Percentiles rank a stretch among this genome's conserved stretches.
Evolutionary conservation across 1,140 invertebrate species (phyloP).

Genomic region (Euborellia annulipes): DNA sequence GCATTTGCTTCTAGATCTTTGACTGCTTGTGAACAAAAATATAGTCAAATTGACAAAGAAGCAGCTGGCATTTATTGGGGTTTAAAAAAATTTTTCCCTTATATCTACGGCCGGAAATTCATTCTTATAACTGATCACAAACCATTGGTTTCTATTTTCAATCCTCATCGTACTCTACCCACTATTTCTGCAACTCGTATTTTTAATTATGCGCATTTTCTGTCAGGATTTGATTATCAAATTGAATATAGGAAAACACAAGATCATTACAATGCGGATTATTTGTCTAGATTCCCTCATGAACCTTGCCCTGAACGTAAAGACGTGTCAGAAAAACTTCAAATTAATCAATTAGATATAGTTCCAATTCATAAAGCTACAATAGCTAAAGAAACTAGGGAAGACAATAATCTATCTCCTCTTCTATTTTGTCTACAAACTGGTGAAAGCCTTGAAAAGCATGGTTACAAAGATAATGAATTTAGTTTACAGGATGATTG

Average conservation of each 20-base stretch:
- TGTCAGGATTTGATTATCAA: conserved; percentile 21
- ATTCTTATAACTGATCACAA: conserved; percentile 26
- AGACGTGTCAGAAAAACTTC: too few relatives aligned
- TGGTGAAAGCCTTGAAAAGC: too few relatives aligned
- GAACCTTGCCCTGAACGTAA: too few relatives aligned
- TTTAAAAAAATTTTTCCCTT: conserved; percentile 33
- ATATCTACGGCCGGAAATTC: conserved; percentile 24
- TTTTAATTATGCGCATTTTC: conserved; percentile 22
- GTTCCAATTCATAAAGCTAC: too few relatives aligned
- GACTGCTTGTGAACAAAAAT: conserved; percentile 28
- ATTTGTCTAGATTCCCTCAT: conserved; percentile 1
- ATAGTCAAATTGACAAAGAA: conserved; percentile 36
- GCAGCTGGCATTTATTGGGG: conserved; percentile 31
- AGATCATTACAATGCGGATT: conserved; percentile 2
- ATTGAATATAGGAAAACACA: conserved; percentile 17
- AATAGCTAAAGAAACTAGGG: too few relatives aligned
- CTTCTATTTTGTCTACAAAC: too few relatives aligned
- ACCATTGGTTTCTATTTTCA: conserved; percentile 22
- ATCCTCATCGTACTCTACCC: conserved; percentile 15
- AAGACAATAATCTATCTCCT: too few relatives aligned
- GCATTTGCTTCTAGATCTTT: conserved; percentile 31
- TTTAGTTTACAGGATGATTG: too few relatives aligned
- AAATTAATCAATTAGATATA: too few relatives aligned
- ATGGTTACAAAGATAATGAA: too few relatives aligned
- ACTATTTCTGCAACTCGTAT: conserved; percentile 19